Evolutionary conservation across 1,140 invertebrate species (phyloP), one percentile per base, ranked within the genome.

Genomic region (Zophobas atratus): DNA sequence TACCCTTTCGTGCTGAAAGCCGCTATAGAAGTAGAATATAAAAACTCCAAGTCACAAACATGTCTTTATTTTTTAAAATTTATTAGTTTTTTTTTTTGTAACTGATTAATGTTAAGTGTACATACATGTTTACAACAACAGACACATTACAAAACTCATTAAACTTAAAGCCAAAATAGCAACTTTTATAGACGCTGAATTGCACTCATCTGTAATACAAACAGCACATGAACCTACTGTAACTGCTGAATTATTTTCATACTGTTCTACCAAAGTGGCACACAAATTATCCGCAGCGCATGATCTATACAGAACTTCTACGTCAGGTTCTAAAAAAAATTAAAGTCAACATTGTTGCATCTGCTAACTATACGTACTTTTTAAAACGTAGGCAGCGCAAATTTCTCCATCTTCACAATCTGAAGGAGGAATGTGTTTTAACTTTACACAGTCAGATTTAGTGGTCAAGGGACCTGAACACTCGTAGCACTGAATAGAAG

Each of bases 121-220:
- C 20, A 20, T 20, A 20, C 20, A 20, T 20, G 20, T 20, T 20
- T 20, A 20, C 20, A 20, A 20, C 20, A 20, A 20, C 20, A 20
- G 20, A 20, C 20, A 20, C 20, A 20, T 20, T 20, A 20, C 20
- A 20, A 20, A 20, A 20, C 20, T 20, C 20, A 20, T 20, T 20
- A 20, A 20, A 20, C 20, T 20, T 20, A 20, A 20, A 20, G 20
- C 20, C 20, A 20, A 20, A 20, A 20, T 20, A 20, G 20, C 20
- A 46, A 46, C 8, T 46, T 46, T 46, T 46, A 46, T 8, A 46
- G 43, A 46, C 3, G 38, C 39, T 3, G 39, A 67, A 46, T 67
- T 67, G 20, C 60, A 67, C 20, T 67, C 60, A n/a, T 67, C 60
- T 67, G n/a, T 2, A 32, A 43, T 39, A 36, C 60, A 67, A 43